A percentile compares a stretch with the other conserved stretches of the same genome.
Conservation (phyloP, 2,797 vertebrate genomes). For the Saxicola maurus region DNA sequence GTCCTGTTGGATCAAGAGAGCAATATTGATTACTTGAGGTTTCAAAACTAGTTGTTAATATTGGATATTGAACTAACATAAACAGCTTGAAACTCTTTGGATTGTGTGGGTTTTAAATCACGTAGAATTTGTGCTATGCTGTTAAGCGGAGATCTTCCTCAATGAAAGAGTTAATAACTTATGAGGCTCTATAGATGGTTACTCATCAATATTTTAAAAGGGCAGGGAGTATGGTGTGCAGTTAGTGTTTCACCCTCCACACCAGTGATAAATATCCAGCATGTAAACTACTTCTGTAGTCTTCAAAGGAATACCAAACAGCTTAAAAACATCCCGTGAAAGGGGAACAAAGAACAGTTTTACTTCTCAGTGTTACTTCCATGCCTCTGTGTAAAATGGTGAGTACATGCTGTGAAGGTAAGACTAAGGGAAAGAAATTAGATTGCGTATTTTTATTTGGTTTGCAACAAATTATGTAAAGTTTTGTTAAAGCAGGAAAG, state of each 20-base stretch:
- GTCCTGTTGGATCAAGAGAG: not conserved
- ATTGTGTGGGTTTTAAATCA: not conserved
- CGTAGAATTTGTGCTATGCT: not conserved
- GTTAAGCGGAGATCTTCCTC: not conserved
- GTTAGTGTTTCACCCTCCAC: constrained; percentile 26
- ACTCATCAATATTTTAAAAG: constrained; percentile 59
- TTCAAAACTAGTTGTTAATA: not conserved
- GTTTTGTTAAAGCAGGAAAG: not conserved
- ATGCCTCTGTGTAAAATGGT: constrained; percentile 32
- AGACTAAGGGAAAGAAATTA: not conserved
- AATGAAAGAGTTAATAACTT: constrained; percentile 51
- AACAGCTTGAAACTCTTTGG: not conserved
- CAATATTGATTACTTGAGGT: not conserved
- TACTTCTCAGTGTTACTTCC: not conserved
- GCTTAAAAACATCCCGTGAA: not conserved
- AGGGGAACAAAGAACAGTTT: not conserved
- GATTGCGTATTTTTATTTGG: not conserved
- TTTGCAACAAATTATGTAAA: not conserved
- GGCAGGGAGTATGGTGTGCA: constrained; percentile 13
- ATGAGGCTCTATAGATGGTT: constrained; percentile 25
- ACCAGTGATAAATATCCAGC: constrained; percentile 2
- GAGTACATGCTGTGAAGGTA: constrained; percentile 4
- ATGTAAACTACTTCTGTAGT: not conserved
- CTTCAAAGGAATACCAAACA: constrained; percentile 23
- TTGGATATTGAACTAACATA: not conserved